phyloP scores from a whole-genome alignment of 2,797 vertebrate genomes.

The Semotilus atromaculatus region DNA sequence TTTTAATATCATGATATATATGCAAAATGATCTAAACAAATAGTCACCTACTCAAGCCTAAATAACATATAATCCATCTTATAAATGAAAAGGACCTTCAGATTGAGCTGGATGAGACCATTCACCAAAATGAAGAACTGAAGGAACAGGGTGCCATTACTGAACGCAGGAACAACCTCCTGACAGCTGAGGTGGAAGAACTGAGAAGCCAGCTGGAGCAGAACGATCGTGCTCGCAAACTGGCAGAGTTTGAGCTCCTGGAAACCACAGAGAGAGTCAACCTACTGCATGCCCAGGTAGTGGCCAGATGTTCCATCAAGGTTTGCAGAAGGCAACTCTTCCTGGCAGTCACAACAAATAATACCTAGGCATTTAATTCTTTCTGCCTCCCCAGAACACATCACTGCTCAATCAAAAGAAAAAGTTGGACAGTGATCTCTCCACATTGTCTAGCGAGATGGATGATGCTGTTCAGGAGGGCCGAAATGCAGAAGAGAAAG shows the following conservation, averaged over 20 bases:
- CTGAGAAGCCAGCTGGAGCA: constrained; percentile 86
- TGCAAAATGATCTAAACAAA: neutral
- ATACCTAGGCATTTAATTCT: constrained; percentile 6
- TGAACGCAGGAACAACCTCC: constrained; percentile 86
- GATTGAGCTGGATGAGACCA: constrained; percentile 86
- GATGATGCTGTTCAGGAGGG: constrained; percentile 90
- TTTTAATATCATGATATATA: neutral
- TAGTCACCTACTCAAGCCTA: neutral
- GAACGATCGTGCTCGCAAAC: constrained; percentile 86
- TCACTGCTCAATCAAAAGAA: constrained; percentile 93
- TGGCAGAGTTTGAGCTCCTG: constrained; percentile 90
- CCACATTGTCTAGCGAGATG: constrained; percentile 83
- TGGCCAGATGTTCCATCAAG: neutral
- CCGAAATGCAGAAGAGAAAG: constrained; percentile 90
- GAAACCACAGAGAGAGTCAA: constrained; percentile 89
- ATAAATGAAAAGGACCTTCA: constrained; percentile 82
- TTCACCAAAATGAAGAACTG: constrained; percentile 84
- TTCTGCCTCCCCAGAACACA: constrained; percentile 80
- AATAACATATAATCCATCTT: neutral
- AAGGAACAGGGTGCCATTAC: constrained; percentile 86
- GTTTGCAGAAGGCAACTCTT: neutral
- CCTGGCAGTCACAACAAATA: neutral
- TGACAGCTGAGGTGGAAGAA: constrained; percentile 89
- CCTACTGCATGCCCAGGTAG: constrained; percentile 89
- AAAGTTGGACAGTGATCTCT: constrained; percentile 88